Conservation (phyloP, 1,140 invertebrate genomes). For the Drosophila busckii region DNA sequence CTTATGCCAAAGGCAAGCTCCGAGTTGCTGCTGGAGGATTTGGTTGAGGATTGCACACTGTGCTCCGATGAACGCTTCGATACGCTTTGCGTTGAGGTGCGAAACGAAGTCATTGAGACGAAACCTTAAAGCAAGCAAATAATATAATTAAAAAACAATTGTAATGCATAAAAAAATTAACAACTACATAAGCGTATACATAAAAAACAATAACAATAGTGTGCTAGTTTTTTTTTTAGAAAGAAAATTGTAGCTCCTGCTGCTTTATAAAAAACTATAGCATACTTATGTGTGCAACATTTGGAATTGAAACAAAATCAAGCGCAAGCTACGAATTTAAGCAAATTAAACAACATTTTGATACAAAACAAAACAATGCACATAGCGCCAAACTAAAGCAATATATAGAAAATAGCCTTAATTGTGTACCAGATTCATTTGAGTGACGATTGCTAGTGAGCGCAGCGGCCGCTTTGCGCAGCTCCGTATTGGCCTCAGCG, state of each 20-base stretch:
- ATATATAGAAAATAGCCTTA: conserved; percentile 17
- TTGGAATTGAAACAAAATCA: no score
- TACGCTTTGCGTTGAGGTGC: conserved; percentile 83
- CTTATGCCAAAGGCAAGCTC: conserved; percentile 55
- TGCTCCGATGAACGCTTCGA: conserved; percentile 82
- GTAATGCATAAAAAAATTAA: neutral
- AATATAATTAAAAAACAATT: neutral
- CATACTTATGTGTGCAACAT: no score
- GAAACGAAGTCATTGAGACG: conserved; percentile 84
- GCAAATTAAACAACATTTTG: neutral
- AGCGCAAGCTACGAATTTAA: no score
- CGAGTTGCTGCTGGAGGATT: conserved; percentile 71
- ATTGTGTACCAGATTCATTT: conserved; percentile 78
- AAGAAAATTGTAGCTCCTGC: no score
- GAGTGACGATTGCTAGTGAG: conserved; percentile 72
- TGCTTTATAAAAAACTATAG: no score
- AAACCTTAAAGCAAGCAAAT: conserved; percentile 81
- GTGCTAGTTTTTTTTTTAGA: no score
- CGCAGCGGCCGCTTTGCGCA: conserved; percentile 52
- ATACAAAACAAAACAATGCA: conserved; percentile 1
- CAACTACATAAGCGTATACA: neutral
- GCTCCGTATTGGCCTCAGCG: conserved; percentile 58
- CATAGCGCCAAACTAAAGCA: neutral
- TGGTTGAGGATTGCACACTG: conserved; percentile 80
- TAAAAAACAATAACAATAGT: conserved; percentile 1